A percentile compares a stretch with the other conserved stretches of the same genome.
These are phyloP conservation scores for Lipophrys pholis DNA, from an alignment of 2,113 vertebrate species.

Conservation along the genomic window DNA sequence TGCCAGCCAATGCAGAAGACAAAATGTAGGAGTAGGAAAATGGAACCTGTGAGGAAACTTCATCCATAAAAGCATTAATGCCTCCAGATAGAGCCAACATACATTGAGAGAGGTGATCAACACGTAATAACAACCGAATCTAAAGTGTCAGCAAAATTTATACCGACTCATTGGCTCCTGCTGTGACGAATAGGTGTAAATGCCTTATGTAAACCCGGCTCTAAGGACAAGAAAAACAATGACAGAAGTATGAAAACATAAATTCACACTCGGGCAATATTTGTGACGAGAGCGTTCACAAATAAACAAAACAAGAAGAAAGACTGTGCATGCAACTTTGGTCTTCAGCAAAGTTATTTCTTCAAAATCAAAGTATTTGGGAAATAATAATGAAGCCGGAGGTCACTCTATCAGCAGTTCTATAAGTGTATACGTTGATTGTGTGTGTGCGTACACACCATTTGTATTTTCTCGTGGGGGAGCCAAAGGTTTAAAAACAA, in stretches of 20 bases:
- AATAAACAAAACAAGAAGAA: not conserved
- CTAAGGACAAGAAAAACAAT: conserved; percentile 14
- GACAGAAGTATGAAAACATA: not conserved
- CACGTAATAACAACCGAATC: not conserved
- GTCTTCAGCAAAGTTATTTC: not conserved
- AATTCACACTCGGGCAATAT: conserved; percentile 7
- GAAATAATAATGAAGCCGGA: not conserved
- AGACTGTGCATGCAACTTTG: not conserved
- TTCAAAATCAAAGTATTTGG: not conserved
- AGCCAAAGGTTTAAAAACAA: not conserved
- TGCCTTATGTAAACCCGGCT: conserved; percentile 25
- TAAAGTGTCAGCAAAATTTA: conserved; percentile 3
- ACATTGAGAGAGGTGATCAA: not conserved
- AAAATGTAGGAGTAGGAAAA: not conserved
- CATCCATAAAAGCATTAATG: not conserved
- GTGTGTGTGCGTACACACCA: not conserved
- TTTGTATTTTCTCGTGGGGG: not conserved
- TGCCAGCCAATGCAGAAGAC: not conserved
- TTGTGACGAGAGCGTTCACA: not conserved
- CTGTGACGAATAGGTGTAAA: conserved; percentile 24
- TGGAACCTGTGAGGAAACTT: not conserved
- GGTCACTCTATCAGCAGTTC: not conserved
- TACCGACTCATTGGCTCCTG: conserved; percentile 37
- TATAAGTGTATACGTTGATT: not conserved
- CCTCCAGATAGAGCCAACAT: not conserved